Evolutionary conservation across 2,113 vertebrate species (phyloP).

Genomic region (Calyptommatus sinebrachiatus): DNA sequence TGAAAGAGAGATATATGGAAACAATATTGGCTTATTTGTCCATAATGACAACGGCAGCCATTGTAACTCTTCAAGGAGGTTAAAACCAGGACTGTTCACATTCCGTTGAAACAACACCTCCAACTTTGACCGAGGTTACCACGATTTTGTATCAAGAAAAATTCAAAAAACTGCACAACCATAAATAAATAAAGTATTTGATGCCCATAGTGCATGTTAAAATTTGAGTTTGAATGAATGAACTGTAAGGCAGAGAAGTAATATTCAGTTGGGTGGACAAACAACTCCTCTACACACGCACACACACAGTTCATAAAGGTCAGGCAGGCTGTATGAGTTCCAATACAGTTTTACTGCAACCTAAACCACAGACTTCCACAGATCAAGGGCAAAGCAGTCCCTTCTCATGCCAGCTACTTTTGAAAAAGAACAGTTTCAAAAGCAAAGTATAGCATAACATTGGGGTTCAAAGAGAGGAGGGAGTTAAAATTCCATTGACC

Average conservation of each 20-base stretch:
- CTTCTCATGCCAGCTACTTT: background rate
- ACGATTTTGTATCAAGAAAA: slow-evolving; percentile 49
- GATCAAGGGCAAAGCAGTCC: background rate
- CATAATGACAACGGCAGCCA: slow-evolving; percentile 27
- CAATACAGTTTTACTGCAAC: background rate
- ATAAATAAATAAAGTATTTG: slow-evolving; percentile 21
- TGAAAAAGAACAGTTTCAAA: background rate
- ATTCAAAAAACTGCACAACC: slow-evolving; percentile 51
- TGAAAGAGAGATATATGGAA: slow-evolving; percentile 39
- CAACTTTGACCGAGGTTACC: background rate
- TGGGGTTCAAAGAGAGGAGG: background rate
- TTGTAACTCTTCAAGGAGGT: background rate
- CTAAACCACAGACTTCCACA: background rate
- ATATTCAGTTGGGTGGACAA: background rate
- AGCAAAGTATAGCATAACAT: background rate
- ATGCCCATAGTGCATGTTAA: background rate
- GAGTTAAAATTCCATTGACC: background rate
- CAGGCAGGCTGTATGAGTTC: slow-evolving; percentile 32
- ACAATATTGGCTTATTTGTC: slow-evolving; percentile 35
- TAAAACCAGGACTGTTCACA: background rate
- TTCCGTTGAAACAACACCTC: background rate
- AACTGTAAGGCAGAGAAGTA: background rate
- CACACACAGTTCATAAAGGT: slow-evolving; percentile 40
- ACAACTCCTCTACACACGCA: background rate
- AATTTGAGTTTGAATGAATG: background rate